Evolutionary conservation across 2,888 invertebrate genomes (phyloP).

Genomic region (Spatulosminthurus flaviceps): DNA sequence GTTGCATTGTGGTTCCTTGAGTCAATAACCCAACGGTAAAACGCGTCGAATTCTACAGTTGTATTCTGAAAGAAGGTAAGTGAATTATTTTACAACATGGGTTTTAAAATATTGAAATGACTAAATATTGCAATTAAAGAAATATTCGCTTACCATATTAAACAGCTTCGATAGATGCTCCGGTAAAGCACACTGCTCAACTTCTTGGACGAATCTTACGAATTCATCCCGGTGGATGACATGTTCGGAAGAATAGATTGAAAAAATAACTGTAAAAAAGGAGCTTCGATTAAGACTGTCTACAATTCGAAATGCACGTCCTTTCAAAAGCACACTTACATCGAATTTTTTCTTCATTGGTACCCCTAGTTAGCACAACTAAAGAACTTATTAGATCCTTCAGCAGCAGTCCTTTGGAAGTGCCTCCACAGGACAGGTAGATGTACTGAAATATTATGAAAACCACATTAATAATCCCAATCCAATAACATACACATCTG

Average conservation of each 20-base stretch:
- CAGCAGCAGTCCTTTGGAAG: slow-evolving; percentile 80
- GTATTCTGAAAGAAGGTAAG: slow-evolving; percentile 48
- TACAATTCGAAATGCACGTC: too few species aligned
- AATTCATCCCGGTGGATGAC: slow-evolving; percentile 72
- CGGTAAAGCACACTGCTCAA: slow-evolving; percentile 68
- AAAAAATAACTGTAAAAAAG: slow-evolving; percentile 78
- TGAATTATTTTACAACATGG: background rate
- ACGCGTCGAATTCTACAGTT: slow-evolving; percentile 69
- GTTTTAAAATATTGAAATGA: too few species aligned
- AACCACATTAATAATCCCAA: too few species aligned
- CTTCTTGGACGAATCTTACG: slow-evolving; percentile 68
- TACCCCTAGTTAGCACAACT: slow-evolving; percentile 85
- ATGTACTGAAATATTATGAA: slow-evolving; percentile 75
- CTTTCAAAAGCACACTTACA: slow-evolving; percentile 75
- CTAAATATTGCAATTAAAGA: too few species aligned
- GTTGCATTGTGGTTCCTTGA: slow-evolving; percentile 77
- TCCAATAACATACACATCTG: too few species aligned
- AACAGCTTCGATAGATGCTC: slow-evolving; percentile 68
- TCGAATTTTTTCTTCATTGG: slow-evolving; percentile 82
- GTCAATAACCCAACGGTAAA: slow-evolving; percentile 79
- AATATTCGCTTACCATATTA: slow-evolving; percentile 66
- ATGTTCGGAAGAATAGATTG: slow-evolving; percentile 82
- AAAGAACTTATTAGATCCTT: slow-evolving; percentile 86
- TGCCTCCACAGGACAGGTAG: slow-evolving; percentile 85
- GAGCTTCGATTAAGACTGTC: background rate